Evolutionary conservation across 2,797 vertebrate genomes (phyloP).

Genomic region (Aulostomus chinensis): DNA sequence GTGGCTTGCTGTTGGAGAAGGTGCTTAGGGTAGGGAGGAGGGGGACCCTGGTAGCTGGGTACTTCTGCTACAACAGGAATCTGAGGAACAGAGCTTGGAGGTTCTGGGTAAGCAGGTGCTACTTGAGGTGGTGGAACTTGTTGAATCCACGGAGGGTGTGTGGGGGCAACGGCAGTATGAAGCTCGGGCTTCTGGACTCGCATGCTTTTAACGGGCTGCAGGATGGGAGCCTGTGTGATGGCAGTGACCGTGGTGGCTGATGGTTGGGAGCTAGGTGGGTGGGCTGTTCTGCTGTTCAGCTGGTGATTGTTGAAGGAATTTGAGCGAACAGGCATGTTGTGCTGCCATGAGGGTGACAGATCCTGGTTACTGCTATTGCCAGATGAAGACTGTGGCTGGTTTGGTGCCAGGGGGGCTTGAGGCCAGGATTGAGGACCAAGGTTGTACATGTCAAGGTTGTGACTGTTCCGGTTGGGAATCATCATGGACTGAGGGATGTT

Average conservation of each 20-base stretch:
- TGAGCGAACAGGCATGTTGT: slow-evolving; percentile 88
- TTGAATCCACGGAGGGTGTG: slow-evolving; percentile 93
- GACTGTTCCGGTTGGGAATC: slow-evolving; percentile 91
- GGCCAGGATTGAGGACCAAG: slow-evolving; percentile 84
- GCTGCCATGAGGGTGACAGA: slow-evolving; percentile 82
- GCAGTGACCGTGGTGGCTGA: slow-evolving; percentile 95
- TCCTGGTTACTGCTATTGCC: slow-evolving; percentile 86
- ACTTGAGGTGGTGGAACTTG: slow-evolving; percentile 60
- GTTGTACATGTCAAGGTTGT: slow-evolving; percentile 92
- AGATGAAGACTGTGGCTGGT: slow-evolving; percentile 80
- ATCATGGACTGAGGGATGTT: slow-evolving; percentile 87
- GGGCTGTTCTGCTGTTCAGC: slow-evolving; percentile 77
- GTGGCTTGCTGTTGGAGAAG: slow-evolving; percentile 84
- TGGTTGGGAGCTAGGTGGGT: slow-evolving; percentile 87
- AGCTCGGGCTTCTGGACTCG: slow-evolving; percentile 93
- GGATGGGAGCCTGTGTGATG: slow-evolving; percentile 93
- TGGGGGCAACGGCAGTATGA: slow-evolving; percentile 93
- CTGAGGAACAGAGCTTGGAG: slow-evolving; percentile 76
- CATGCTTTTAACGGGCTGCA: slow-evolving; percentile 95
- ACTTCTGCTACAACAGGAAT: slow-evolving; percentile 80
- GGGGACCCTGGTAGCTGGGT: slow-evolving; percentile 95
- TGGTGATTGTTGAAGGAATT: slow-evolving; percentile 93
- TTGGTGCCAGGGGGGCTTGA: slow-evolving; percentile 79
- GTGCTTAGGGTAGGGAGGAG: slow-evolving; percentile 95
- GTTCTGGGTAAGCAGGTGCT: slow-evolving; percentile 82